Conservation (phyloP, 2,113 vertebrate genomes). For the Pomatostomus ruficeps region DNA sequence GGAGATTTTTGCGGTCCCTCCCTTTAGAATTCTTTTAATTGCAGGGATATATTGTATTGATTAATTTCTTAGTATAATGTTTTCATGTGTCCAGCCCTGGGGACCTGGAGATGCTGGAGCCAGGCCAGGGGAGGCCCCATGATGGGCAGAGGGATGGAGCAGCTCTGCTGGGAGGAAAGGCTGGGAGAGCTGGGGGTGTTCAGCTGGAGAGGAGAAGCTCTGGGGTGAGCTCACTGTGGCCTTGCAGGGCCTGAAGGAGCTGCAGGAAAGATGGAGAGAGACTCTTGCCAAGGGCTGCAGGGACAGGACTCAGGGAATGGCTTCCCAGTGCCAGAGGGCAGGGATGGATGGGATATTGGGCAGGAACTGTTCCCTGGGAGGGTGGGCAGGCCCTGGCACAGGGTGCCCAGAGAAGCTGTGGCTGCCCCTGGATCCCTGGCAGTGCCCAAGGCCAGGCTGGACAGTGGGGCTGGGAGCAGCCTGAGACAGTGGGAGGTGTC, state of each 20-base stretch:
- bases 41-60: neutral
- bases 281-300: neutral
- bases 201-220: neutral
- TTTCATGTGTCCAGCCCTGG: neutral
- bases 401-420: neutral
- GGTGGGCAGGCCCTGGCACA: neutral
- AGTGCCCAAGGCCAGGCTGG: neutral
- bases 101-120: neutral
- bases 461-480: neutral
- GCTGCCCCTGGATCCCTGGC: neutral
- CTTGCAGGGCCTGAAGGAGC: neutral
- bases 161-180: neutral
- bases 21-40: neutral
- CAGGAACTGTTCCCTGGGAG: neutral
- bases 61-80: neutral
- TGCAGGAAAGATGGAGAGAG: neutral
- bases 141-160: neutral
- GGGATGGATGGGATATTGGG: neutral
- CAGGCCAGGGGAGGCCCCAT: neutral
- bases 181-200: neutral
- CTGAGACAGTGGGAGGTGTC: neutral
- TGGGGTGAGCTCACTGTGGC: neutral
- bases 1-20: fast-evolving
- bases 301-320: neutral
- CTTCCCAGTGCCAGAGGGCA: neutral